phyloP scores from a whole-genome alignment of 2,888 invertebrate genomes.

The Trachelus tabidus region DNA sequence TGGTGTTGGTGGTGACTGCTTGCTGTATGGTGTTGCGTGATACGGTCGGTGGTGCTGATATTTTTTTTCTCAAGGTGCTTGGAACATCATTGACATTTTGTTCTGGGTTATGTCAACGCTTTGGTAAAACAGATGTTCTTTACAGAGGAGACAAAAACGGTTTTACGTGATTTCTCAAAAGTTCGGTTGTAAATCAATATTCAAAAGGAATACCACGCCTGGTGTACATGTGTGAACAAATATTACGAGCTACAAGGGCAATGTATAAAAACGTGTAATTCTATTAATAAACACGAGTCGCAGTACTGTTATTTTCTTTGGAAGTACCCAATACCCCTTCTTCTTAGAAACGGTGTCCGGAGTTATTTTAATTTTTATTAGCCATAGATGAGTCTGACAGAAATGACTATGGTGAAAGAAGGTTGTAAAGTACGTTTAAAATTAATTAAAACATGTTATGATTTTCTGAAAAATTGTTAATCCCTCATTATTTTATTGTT shows the following conservation, averaged over 20 bases:
- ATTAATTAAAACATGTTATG: background rate
- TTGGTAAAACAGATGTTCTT: background rate
- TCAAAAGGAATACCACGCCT: slow-evolving; percentile 34
- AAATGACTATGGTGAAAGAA: background rate
- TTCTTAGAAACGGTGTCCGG: slow-evolving; percentile 39
- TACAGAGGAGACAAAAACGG: background rate
- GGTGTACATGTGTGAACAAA: slow-evolving; percentile 51
- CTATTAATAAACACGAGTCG: slow-evolving; percentile 38
- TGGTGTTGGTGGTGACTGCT: background rate
- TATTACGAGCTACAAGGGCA: slow-evolving; percentile 35
- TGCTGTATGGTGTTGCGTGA: background rate
- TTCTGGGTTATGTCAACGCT: background rate
- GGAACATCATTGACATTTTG: background rate
- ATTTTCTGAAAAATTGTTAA: background rate
- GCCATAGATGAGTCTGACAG: background rate
- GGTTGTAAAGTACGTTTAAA: background rate
- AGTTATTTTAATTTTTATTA: slow-evolving; percentile 44
- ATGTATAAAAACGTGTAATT: slow-evolving; percentile 38
- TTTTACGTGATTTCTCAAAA: slow-evolving; percentile 39
- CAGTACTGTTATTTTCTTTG: slow-evolving; percentile 29
- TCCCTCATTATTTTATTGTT: background rate
- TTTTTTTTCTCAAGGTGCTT: background rate
- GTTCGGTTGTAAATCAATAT: slow-evolving; percentile 46
- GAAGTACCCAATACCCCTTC: slow-evolving; percentile 41
- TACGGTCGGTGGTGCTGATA: background rate